Base-by-base conservation (phyloP, 2,888 invertebrate species). In the Cryptus viduatorius region DNA sequence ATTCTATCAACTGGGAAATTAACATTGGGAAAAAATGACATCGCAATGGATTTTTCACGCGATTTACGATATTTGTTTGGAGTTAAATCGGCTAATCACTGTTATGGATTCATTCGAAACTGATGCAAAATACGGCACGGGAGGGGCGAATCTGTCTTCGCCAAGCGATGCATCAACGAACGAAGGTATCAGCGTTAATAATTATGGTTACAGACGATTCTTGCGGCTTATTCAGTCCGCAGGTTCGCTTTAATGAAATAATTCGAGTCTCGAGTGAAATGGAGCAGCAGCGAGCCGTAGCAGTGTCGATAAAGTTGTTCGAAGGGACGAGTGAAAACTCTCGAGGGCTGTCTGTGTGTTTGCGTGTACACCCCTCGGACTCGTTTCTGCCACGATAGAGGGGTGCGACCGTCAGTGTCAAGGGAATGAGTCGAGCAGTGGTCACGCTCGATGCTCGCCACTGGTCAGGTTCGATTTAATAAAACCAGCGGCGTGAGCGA, bases 181-280 rank as follows among this genome's bases (percentile, higher is more conserved):
- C 24, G 46, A 37, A 76, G 50, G 65, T 65, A 65, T 50, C 64
- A 65, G 42, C 65, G 76, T 50, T 65, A 64, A 76, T 65, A 64
- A 76, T 42, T 29, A 65, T 48, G 81, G 77, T 81, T 72, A 84
- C 72, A 65, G 72, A 14, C n/a, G 59, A 69, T 78, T 78, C 37
- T 37, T 29, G 59, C 16, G 78, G 48, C 48, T 59, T 29, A 24
- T 48, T 46, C 59, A 31, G 31, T 29, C 31, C 14, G 69, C 78
- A 78, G 78, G 78, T 78, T 69, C 69, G 68, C 48, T 61, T 69
- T 69, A 69, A 78, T 78, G 69, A 78, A 78, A 78, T 71, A 78
- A 78, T 78, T 78, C 56, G 48, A 78, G 78, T 50, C 61, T 78
- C 69, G 50, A 64, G 69, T 69, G 78, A 69, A 69, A 69, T 71